Percentiles rank a stretch among this genome's conserved stretches.
Evolutionary conservation across 1,140 invertebrate species (phyloP).

Genomic region (Penaeus japonicus): DNA sequence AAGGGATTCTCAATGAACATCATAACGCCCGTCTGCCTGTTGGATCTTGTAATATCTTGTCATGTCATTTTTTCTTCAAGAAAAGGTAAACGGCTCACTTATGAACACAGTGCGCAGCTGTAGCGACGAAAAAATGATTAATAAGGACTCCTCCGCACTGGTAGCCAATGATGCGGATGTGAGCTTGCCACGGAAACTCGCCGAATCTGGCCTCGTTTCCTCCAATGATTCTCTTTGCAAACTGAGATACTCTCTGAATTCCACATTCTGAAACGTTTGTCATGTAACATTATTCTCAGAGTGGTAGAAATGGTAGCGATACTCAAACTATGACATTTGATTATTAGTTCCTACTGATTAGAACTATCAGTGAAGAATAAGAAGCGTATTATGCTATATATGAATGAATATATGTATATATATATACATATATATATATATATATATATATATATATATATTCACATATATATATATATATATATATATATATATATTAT

Average conservation of each 20-base stretch:
- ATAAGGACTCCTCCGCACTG: conserved; percentile 80
- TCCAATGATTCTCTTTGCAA: conserved; percentile 79
- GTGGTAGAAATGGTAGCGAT: background rate
- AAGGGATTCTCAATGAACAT: background rate
- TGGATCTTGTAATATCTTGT: background rate
- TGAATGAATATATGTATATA: too few species aligned
- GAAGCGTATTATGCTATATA: too few species aligned
- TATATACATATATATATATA: too few species aligned
- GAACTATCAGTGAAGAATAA: too few species aligned
- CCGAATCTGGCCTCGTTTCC: conserved; percentile 68
- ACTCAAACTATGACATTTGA: background rate
- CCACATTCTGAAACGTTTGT: conserved; percentile 69
- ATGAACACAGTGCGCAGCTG: conserved; percentile 79
- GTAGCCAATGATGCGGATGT: conserved; percentile 81
- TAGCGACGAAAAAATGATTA: conserved; percentile 71
- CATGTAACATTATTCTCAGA: background rate
- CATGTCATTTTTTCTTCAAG: background rate
- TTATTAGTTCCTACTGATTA: too few species aligned
- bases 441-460: too few species aligned
- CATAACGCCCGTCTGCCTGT: background rate
- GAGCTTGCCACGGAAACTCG: conserved; percentile 86
- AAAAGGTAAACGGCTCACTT: conserved; percentile 60
- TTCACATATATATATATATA: too few species aligned
- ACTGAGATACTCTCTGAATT: conserved; percentile 65
- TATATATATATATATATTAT: too few species aligned